Conservation (phyloP, 1,140 invertebrate genomes). For the Lasioglossum albipes region DNA sequence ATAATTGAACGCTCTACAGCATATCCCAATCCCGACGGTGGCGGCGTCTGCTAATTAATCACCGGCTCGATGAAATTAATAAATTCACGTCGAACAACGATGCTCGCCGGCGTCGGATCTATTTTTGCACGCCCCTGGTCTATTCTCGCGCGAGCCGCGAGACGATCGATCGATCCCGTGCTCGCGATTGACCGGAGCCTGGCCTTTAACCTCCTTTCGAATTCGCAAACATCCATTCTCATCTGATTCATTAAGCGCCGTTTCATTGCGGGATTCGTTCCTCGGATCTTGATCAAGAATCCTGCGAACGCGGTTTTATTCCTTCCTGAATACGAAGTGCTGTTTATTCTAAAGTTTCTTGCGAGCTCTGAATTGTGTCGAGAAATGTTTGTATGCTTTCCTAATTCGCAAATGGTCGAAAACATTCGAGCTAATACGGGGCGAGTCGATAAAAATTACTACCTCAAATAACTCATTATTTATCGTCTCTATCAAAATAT, state of each 20-base stretch:
- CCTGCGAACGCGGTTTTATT: background rate
- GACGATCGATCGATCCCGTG: slow-evolving; percentile 31
- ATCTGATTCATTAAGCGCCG: background rate
- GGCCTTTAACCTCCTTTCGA: slow-evolving; percentile 30
- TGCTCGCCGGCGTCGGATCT: background rate
- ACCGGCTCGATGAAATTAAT: background rate
- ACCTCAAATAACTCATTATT: no score
- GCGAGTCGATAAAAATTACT: no score
- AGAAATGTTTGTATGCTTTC: no score
- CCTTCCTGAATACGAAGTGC: no score
- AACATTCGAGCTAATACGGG: no score
- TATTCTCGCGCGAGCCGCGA: slow-evolving; percentile 16
- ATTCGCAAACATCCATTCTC: background rate
- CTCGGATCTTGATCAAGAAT: background rate
- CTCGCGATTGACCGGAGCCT: background rate
- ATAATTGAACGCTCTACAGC: background rate
- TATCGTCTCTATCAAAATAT: no score
- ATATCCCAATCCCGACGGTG: no score
- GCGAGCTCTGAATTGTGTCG: no score
- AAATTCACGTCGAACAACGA: background rate
- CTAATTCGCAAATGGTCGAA: no score
- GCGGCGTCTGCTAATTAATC: background rate
- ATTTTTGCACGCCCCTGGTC: slow-evolving; percentile 12
- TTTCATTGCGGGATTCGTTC: no score
- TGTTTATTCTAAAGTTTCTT: no score